Conservation (phyloP, 1,140 invertebrate species). For the Callitettix versicolor region DNA sequence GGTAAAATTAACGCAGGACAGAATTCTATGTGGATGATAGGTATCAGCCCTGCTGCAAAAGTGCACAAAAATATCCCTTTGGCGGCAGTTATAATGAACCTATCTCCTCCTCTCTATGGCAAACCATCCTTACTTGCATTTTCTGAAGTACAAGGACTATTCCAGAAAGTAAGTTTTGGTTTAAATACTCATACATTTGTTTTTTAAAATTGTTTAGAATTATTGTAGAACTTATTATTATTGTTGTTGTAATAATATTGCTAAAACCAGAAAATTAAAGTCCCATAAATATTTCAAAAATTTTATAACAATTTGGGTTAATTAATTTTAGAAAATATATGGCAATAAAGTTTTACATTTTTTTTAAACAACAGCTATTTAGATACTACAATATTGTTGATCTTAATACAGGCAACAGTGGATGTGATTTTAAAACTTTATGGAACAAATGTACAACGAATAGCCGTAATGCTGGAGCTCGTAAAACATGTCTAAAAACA, state of each 20-base stretch:
- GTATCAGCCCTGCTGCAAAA: conserved; percentile 37
- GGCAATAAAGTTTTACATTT: too few species aligned
- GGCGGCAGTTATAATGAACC: conserved; percentile 73
- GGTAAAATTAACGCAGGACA: conserved; percentile 48
- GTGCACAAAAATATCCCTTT: conserved; percentile 52
- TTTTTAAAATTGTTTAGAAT: background rate
- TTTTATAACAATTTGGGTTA: too few species aligned
- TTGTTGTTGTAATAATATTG: conserved; percentile 1
- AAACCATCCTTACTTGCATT: conserved; percentile 62
- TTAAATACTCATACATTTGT: conserved; percentile 7
- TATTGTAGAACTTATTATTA: background rate
- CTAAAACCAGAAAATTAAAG: too few species aligned
- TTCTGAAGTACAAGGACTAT: conserved; percentile 61
- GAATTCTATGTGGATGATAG: conserved; percentile 54
- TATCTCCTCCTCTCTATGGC: conserved; percentile 47
- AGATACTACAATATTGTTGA: too few species aligned
- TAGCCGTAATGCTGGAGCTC: too few species aligned
- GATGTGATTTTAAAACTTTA: too few species aligned
- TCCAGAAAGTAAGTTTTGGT: conserved; percentile 49
- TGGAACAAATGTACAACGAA: too few species aligned
- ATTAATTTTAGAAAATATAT: too few species aligned
- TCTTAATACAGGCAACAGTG: too few species aligned
- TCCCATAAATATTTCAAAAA: too few species aligned
- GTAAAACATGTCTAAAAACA: too few species aligned
- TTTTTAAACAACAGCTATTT: too few species aligned